phyloP scores from a whole-genome alignment of 92 coral and sea anemone species.

The Scolanthus callimorphus region DNA sequence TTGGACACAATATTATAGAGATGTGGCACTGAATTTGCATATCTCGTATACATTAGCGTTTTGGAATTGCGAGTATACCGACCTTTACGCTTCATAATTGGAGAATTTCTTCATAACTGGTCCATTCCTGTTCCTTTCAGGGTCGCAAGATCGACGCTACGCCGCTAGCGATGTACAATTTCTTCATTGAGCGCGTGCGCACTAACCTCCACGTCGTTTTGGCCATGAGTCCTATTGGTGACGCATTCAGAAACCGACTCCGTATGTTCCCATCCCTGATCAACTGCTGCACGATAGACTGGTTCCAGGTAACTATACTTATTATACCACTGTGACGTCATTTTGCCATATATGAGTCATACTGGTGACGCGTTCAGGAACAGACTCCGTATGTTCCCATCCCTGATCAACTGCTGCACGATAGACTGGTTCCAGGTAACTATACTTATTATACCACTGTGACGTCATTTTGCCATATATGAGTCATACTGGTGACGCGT shows the following conservation, averaged over 20 bases:
- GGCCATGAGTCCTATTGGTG: conserved; percentile 99
- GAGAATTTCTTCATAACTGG: no score
- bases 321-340: no score
- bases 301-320: conserved; percentile 99
- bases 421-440: conserved; percentile 99
- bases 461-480: no score
- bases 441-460: no score
- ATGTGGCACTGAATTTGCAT: no score
- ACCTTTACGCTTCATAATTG: no score
- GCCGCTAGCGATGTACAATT: conserved; percentile 97
- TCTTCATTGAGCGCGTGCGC: conserved; percentile 96
- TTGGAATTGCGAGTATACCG: no score
- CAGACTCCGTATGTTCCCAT: conserved; percentile 98
- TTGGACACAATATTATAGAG: no score
- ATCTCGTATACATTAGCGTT: no score
- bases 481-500: no score
- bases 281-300: conserved; percentile 98
- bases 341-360: conserved; percentile 98
- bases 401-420: conserved; percentile 98
- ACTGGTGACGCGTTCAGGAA: conserved; percentile 97
- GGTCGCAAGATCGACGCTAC: conserved; percentile 98
- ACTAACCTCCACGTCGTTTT: conserved; percentile 94
- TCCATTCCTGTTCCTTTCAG: no score
- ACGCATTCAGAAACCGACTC: conserved; percentile 94
- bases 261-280: conserved; percentile 99